phyloP scores from a whole-genome alignment of 2,888 invertebrate species.

The Podotricha telesiphe region DNA sequence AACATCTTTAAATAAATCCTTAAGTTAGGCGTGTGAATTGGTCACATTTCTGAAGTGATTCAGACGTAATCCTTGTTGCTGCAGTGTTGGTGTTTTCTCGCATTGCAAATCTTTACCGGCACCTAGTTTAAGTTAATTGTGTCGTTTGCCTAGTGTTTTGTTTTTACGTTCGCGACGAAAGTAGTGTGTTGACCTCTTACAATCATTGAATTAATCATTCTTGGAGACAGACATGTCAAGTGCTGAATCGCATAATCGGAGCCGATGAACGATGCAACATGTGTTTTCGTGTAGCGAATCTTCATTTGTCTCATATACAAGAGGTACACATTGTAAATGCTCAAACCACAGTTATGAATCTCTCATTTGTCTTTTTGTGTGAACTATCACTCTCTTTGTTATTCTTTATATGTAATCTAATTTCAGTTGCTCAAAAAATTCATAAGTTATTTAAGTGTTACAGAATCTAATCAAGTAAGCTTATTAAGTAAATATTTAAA shows the following conservation, averaged over 20 bases:
- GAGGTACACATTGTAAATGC: slow-evolving; percentile 8
- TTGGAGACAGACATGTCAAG: slow-evolving; percentile 48
- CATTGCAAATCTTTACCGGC: slow-evolving; percentile 67
- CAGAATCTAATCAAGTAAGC: not conserved
- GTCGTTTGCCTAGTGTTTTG: slow-evolving; percentile 56
- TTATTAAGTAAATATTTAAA: not conserved
- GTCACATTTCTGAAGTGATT: slow-evolving; percentile 55
- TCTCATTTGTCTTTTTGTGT: not conserved
- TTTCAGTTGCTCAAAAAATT: not conserved
- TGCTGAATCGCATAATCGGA: slow-evolving; percentile 50
- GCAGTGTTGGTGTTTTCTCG: slow-evolving; percentile 55
- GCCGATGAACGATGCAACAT: slow-evolving; percentile 71
- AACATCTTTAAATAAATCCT: slow-evolving; percentile 65
- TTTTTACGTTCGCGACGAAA: slow-evolving; percentile 57
- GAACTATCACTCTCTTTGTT: not conserved
- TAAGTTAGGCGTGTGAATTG: slow-evolving; percentile 58
- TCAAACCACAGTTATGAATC: slow-evolving; percentile 7
- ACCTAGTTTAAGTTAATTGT: slow-evolving; percentile 61
- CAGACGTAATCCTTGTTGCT: slow-evolving; percentile 48
- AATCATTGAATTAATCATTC: slow-evolving; percentile 44
- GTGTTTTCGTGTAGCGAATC: slow-evolving; percentile 59
- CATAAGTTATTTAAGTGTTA: not conserved
- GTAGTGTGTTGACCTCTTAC: slow-evolving; percentile 49
- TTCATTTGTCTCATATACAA: slow-evolving; percentile 6
- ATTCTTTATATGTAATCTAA: not conserved